Percentiles rank a stretch among this genome's conserved stretches.
Evolutionary conservation across 2,888 invertebrate species (phyloP).

Genomic region (Synanthedon myopaeformis): DNA sequence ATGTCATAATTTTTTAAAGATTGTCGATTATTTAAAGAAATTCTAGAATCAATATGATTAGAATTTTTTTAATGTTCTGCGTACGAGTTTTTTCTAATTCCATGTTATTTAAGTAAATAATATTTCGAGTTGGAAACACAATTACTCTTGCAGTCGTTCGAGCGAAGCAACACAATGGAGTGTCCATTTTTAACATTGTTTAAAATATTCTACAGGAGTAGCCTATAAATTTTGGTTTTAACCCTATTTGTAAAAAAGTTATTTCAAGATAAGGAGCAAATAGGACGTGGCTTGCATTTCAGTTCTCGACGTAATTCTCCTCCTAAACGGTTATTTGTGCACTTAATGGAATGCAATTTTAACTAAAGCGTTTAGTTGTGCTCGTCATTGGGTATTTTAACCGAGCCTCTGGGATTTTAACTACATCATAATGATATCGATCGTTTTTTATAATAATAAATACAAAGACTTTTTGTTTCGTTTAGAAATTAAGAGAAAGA

Average conservation of each 20-base stretch:
- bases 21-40: not conserved
- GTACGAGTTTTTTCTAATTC: not conserved
- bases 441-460: no score
- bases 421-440: no score
- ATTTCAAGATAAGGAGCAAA: slow-evolving; percentile 27
- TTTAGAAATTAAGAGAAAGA: no score
- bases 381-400: not conserved
- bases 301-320: slow-evolving; percentile 9
- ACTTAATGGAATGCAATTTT: not conserved
- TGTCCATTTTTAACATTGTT: slow-evolving; percentile 3
- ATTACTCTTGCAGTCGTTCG: slow-evolving; percentile 10
- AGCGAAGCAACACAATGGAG: not conserved
- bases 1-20: not conserved
- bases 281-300: slow-evolving; percentile 21
- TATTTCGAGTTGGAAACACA: slow-evolving; percentile 14
- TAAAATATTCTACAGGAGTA: slow-evolving; percentile 18
- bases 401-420: no score
- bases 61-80: not conserved
- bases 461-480: no score
- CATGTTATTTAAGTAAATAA: slow-evolving; percentile 9
- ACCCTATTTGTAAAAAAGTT: slow-evolving; percentile 20
- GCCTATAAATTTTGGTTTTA: slow-evolving; percentile 21
- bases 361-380: not conserved
- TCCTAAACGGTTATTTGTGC: not conserved
- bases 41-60: not conserved